Conservation (phyloP, 1,140 invertebrate species). For the Drosophila trapezifrons region DNA sequence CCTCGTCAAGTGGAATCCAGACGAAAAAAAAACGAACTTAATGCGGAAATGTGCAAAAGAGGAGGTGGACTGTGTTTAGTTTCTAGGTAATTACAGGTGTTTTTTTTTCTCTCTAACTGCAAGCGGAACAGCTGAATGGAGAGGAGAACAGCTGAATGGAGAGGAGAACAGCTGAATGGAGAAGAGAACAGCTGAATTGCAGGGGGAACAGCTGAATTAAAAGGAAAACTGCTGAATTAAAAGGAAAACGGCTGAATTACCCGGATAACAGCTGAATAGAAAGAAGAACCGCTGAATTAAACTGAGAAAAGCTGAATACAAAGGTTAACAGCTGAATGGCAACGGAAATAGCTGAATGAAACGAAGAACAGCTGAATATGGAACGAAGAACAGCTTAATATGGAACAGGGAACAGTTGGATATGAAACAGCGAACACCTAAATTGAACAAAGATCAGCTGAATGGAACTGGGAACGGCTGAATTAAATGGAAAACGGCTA, state of each 20-base stretch:
- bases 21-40: constrained; percentile 2
- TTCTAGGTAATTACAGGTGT: constrained; percentile 8
- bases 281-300: background rate
- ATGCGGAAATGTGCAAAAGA: constrained; percentile 8
- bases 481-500: background rate
- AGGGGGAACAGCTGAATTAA: background rate
- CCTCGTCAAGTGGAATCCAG: background rate
- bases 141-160: background rate
- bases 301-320: background rate
- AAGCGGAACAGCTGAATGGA: background rate
- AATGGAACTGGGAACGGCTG: background rate
- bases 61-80: constrained; percentile 2
- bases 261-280: background rate
- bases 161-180: no score
- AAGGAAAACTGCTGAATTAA: background rate
- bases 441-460: background rate
- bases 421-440: background rate
- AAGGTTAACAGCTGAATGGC: background rate
- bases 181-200: background rate
- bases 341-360: background rate
- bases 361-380: background rate
- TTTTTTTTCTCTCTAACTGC: background rate
- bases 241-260: background rate
- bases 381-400: no score
- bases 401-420: background rate